A percentile compares a stretch with the other conserved stretches of the same genome.
phyloP scores from a whole-genome alignment of 37 sponge, comb jelly and placozoan species.

The Axinella damicornis region DNA sequence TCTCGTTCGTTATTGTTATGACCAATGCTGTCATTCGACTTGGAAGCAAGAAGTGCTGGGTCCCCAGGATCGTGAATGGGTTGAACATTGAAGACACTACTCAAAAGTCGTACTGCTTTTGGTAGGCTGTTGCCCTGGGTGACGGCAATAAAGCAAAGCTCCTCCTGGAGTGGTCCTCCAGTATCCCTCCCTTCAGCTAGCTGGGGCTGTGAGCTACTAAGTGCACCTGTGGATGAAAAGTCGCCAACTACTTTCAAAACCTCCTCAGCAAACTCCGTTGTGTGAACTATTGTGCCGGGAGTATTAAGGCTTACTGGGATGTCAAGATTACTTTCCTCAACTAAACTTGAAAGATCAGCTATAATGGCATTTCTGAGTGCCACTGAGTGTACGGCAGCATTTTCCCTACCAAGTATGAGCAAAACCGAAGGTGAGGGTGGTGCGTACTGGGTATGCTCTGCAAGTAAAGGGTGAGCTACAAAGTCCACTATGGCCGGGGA shows the following conservation, averaged over 20 bases:
- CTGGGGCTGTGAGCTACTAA: neutral
- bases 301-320: neutral
- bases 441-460: neutral
- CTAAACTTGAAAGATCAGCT: neutral
- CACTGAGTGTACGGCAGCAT: slow-evolving; percentile 29
- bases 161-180: slow-evolving; percentile 11
- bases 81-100: neutral
- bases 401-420: slow-evolving; percentile 60
- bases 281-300: slow-evolving; percentile 11
- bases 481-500: slow-evolving; percentile 23
- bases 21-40: too few relatives aligned
- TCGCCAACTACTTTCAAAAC: slow-evolving; percentile 38
- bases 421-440: slow-evolving; percentile 73
- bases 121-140: slow-evolving; percentile 5
- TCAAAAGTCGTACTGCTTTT: neutral
- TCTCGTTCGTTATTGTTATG: neutral
- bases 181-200: neutral
- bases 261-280: slow-evolving; percentile 12
- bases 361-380: slow-evolving; percentile 8
- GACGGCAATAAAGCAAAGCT: slow-evolving; percentile 55
- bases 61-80: neutral
- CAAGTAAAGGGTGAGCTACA: neutral
- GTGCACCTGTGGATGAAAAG: slow-evolving; percentile 5
- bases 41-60: neutral
- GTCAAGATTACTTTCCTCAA: neutral